Evolutionary conservation across 2,113 vertebrate species (phyloP), one percentile per base, ranked within the genome.

Genomic region (Calonectris borealis): DNA sequence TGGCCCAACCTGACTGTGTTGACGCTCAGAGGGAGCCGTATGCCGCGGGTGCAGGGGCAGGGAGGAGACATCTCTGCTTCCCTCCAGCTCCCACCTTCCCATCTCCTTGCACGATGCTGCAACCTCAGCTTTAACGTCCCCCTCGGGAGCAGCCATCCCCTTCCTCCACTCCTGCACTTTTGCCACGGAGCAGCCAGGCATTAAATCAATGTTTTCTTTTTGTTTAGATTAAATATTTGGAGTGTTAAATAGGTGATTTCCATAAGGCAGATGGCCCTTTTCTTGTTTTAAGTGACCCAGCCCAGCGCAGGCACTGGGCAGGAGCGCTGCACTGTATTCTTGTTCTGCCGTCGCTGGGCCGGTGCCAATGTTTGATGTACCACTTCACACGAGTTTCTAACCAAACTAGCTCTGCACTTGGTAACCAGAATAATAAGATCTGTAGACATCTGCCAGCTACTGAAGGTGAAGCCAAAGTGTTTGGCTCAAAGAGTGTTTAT

Each of bases 281-380:
- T 17, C 70, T 87, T 6, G 12, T 1, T 31, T n/a, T 0, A 44
- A 84, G 77, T 3, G 21, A 72, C 88, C 86, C 83, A 92, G 95
- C 90, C 89, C 95, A n/a, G 84, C 16, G 2, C 78, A 65, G 93
- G 91, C 90, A 93, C 31, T 6, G 31, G 94, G 87, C 79, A 94
- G 91, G 54, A 87, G 95, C 54, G 3, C 91, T 48, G 60, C 57
- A 3, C 88, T 16, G 62, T 5, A 15, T 92, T 95, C 90, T 89
- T 49, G 55, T 66, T 87, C 82, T 49, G 76, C 76, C 2, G 36
- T 10, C 1, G 26, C 94, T 97, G 97, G 97, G 96, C 83, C 27
- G 1, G 46, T 94, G 97, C 97, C 97, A 98, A 96, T 97, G 96
- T 98, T 98, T 98, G 96, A 97, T 97, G 96, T 97, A 91, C 97